These are phyloP conservation scores for Psittacus erithacus DNA, from an alignment of 2,113 vertebrate genomes.

Conservation along the genomic window DNA sequence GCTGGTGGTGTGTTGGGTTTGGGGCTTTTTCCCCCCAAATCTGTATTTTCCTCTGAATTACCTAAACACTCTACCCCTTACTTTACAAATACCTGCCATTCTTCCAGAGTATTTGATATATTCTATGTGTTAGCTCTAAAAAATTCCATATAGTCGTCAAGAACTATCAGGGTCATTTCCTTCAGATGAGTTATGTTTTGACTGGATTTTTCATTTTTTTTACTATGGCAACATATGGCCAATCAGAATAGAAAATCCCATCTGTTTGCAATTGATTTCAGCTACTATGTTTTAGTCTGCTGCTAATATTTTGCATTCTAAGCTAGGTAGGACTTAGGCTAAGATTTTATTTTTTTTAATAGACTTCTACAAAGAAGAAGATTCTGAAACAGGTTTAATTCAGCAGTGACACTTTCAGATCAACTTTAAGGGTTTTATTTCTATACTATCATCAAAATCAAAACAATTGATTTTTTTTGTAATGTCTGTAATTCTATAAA, in stretches of 20 bases:
- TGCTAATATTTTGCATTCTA: slow-evolving; percentile 54
- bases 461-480: neutral
- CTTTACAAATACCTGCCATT: neutral
- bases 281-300: slow-evolving; percentile 42
- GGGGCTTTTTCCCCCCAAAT: neutral
- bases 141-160: slow-evolving; percentile 28
- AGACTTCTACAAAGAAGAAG: neutral
- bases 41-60: slow-evolving; percentile 35
- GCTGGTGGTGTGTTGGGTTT: neutral
- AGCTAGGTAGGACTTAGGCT: slow-evolving; percentile 20
- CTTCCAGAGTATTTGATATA: neutral
- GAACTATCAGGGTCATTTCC: slow-evolving; percentile 58
- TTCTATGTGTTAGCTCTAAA: neutral
- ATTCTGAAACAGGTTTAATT: neutral
- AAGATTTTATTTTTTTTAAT: neutral
- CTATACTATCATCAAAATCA: neutral
- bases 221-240: slow-evolving; percentile 57
- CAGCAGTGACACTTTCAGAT: neutral
- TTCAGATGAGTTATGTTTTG: slow-evolving; percentile 59
- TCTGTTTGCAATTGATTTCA: slow-evolving; percentile 67
- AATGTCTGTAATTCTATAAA: neutral
- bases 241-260: slow-evolving; percentile 59
- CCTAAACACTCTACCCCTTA: neutral
- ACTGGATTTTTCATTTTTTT: slow-evolving; percentile 58
- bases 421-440: neutral